A percentile compares a stretch with the other conserved stretches of the same genome.
phyloP scores from a whole-genome alignment of 2,113 vertebrate species.

The Silurus glanis region DNA sequence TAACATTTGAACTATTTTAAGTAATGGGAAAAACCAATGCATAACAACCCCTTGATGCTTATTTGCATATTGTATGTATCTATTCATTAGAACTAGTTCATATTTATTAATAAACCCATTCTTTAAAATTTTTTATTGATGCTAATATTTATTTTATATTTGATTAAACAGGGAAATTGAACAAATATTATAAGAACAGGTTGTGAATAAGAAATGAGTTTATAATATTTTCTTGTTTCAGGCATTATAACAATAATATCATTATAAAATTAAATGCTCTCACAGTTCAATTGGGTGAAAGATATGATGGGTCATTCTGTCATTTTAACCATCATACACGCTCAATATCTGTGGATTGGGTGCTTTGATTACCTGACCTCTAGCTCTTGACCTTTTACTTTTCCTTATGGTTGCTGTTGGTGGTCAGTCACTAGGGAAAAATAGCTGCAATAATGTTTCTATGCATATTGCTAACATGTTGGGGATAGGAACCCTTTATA shows the following conservation, averaged over 20 bases:
- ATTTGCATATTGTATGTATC: not conserved
- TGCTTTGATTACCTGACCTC: conserved; percentile 14
- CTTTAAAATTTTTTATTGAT: not conserved
- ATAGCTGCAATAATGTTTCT: not conserved
- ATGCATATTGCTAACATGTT: not conserved
- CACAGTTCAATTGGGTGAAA: not conserved
- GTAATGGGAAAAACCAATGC: not conserved
- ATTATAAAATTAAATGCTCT: not conserved
- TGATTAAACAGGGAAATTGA: not conserved
- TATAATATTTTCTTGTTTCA: not conserved
- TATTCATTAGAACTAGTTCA: no score
- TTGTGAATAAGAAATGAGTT: not conserved
- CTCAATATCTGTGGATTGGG: conserved; percentile 17
- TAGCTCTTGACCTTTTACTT: conserved; percentile 2
- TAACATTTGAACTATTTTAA: not conserved
- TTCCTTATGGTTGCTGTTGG: not conserved
- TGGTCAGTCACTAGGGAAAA: not conserved
- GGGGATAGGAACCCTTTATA: no score
- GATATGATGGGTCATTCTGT: conserved; percentile 18
- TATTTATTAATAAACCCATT: not conserved
- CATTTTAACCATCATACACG: conserved; percentile 27
- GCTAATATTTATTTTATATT: not conserved
- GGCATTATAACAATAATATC: not conserved
- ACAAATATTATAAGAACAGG: not conserved
- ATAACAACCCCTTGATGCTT: not conserved